phyloP scores from a whole-genome alignment of 2,888 invertebrate species.

The Helicoverpa assulta region DNA sequence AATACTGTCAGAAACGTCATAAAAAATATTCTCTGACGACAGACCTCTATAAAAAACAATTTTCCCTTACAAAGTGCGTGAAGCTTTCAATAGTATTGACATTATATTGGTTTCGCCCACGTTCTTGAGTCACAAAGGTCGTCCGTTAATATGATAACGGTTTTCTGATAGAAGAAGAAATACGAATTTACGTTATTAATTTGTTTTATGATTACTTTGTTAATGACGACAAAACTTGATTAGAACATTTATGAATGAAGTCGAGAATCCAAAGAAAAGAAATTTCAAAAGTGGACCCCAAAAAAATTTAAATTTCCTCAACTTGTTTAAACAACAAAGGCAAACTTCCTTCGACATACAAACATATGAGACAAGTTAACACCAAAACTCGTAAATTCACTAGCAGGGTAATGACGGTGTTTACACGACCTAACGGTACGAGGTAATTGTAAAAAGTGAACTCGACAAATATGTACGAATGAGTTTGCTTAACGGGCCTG shows the following conservation, averaged over 20 bases:
- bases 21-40: neutral
- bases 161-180: neutral
- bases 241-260: neutral
- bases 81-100: slow-evolving; percentile 3
- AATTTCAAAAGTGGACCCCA: neutral
- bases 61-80: neutral
- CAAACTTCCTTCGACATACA: slow-evolving; percentile 50
- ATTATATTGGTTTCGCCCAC: slow-evolving; percentile 4
- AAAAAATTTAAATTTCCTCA: slow-evolving; percentile 33
- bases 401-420: slow-evolving; percentile 80
- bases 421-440: slow-evolving; percentile 85
- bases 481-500: slow-evolving; percentile 86
- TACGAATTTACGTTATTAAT: neutral
- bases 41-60: neutral
- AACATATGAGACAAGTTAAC: slow-evolving; percentile 27
- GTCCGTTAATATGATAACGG: slow-evolving; percentile 8
- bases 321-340: slow-evolving; percentile 25
- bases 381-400: slow-evolving; percentile 60
- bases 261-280: neutral
- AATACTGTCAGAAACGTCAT: too few species aligned
- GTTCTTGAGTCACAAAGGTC: neutral
- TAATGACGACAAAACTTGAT: neutral
- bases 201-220: neutral
- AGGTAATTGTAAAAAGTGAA: slow-evolving; percentile 87
- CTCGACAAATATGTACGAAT: slow-evolving; percentile 87